These are phyloP conservation scores for Trididemnum nubilum DNA, from an alignment of 23 tunicate genomes.

Conservation along the genomic window DNA sequence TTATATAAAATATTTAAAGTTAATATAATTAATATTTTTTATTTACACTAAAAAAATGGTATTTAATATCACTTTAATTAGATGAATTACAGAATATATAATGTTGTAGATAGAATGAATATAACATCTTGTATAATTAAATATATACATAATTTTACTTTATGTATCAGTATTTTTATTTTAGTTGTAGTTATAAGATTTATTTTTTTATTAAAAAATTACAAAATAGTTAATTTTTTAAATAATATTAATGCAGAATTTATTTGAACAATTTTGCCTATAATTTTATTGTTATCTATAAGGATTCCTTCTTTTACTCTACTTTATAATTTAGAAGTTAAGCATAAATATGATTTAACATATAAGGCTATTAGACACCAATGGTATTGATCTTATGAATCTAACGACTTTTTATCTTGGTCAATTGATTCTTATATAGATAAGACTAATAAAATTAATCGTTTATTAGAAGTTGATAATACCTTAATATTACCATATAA, in stretches of 20 bases:
- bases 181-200: not conserved
- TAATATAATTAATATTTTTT: not conserved
- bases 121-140: not conserved
- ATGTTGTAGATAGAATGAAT: not conserved
- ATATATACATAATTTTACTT: not conserved
- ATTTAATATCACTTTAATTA: not conserved
- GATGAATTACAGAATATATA: not conserved
- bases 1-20: too few relatives aligned
- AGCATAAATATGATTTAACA: not conserved
- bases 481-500: not conserved
- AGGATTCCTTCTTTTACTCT: not conserved
- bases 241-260: not conserved
- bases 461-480: slow-evolving; percentile 20
- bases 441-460: not conserved
- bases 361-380: not conserved
- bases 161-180: not conserved
- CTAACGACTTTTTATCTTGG: not conserved
- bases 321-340: not conserved
- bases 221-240: not conserved
- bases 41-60: slow-evolving; percentile 8
- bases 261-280: not conserved
- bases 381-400: slow-evolving; percentile 15
- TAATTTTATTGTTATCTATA: not conserved
- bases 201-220: not conserved
- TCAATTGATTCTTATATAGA: slow-evolving; percentile 9